Base-by-base conservation (phyloP, 2,113 vertebrate species). In the Microtus oregoni region DNA sequence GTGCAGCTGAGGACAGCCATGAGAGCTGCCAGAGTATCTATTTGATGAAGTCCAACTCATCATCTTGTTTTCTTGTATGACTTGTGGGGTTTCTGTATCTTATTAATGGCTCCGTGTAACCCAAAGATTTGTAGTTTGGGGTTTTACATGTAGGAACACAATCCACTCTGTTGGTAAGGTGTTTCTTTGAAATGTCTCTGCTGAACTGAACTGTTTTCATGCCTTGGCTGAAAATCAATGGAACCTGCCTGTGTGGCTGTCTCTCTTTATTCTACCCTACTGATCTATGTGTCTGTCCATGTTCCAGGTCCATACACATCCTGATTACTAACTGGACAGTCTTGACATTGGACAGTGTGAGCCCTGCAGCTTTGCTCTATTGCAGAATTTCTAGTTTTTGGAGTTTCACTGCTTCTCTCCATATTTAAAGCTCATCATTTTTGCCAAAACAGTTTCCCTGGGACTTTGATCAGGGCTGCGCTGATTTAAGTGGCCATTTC, bases 401-500 rank as follows among this genome's bases (percentile, higher is more conserved):
- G n/a, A 44, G 76, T 41, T 78, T 61, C 70, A 41, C 58, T 63
- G 67, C 7, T 81, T 83, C 47, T 26, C 35, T 22, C 76, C 13
- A 5, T 22, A 4, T 63, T 28, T 61, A 0, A 70, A 35, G 61
- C 1, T 63, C 55, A 30, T 28, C 5, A 4, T 30, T n/a, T 70
- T 52, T 70, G 32, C 22, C 70, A 58, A 47, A 28, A 50, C 77
- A 70, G 22, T 79, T 52, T 32, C 30, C 2, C 0, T 10, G 78
- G 15, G 24, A 20, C 61, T 81, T 24, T 8, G 65, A 63, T 7
- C 32, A 38, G 61, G 30, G 0, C 14, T 3, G 2, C 1, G 1
- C 2, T 32, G 50, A 4, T 19, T n/a, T n/a, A 11, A 2, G 8
- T 2, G 15, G 11, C 9, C 7, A 13, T 20, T 47, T 5, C 20